Conservation (phyloP, 2,888 invertebrate genomes). For the Orthonychiurus folsomi region DNA sequence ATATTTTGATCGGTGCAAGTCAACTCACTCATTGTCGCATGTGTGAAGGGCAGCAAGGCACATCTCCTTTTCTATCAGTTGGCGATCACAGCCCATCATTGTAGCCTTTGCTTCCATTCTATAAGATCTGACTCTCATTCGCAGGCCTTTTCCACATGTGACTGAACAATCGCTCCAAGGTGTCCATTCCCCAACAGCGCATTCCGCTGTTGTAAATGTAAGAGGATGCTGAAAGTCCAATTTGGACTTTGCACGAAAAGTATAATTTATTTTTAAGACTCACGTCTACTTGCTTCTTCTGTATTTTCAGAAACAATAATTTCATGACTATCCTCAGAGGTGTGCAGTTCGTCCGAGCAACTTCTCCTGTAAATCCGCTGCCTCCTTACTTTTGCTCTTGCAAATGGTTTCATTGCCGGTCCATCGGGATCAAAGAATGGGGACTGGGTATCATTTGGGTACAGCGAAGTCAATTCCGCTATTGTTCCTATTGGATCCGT, state of each 20-base stretch:
- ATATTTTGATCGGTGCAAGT: conserved; percentile 3
- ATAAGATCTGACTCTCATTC: conserved; percentile 68
- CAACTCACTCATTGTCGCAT: conserved; percentile 52
- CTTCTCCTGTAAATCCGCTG: conserved; percentile 58
- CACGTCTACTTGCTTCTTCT: conserved; percentile 60
- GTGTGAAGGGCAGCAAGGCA: conserved; percentile 67
- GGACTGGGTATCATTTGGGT: conserved; percentile 80
- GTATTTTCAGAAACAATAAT: conserved; percentile 53
- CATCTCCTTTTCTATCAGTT: conserved; percentile 72
- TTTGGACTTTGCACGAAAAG: too few relatives aligned
- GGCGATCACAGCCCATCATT: conserved; percentile 59
- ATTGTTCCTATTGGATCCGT: conserved; percentile 73
- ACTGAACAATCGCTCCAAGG: conserved; percentile 74
- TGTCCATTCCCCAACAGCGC: conserved; percentile 65
- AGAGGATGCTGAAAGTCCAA: too few relatives aligned
- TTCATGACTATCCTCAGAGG: conserved; percentile 30
- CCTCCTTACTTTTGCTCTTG: conserved; percentile 62
- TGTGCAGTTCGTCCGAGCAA: conserved; percentile 54
- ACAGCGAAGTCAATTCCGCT: conserved; percentile 77
- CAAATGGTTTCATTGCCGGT: conserved; percentile 70
- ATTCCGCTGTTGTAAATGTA: conserved; percentile 71
- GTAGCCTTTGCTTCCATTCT: conserved; percentile 61
- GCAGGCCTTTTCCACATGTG: conserved; percentile 75
- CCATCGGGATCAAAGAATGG: conserved; percentile 77
- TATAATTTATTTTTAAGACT: too few relatives aligned